These are phyloP conservation scores for Loriculus beryllinus DNA, from an alignment of 2,797 vertebrate genomes.

Conservation along the genomic window DNA sequence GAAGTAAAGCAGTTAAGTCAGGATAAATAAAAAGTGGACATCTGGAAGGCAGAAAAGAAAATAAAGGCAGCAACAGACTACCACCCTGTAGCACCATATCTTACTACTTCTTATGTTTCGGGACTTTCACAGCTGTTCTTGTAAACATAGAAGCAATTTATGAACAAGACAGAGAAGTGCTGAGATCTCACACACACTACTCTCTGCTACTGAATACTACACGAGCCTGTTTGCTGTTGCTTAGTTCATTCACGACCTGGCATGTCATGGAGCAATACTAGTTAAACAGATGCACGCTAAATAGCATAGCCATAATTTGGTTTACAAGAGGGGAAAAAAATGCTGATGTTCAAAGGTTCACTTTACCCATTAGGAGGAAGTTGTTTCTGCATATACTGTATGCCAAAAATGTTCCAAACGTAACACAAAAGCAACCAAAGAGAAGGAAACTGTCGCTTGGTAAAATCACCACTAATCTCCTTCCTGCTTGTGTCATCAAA, in stretches of 20 bases:
- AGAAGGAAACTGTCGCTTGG: not conserved
- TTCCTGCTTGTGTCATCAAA: not conserved
- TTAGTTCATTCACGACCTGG: not conserved
- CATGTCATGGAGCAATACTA: not conserved
- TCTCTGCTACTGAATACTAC: not conserved
- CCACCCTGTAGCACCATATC: constrained; percentile 10
- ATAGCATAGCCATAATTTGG: not conserved
- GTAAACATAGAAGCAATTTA: not conserved
- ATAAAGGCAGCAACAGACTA: not conserved
- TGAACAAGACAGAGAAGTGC: not conserved
- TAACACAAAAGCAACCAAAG: not conserved
- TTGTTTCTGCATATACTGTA: not conserved
- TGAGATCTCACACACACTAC: not conserved
- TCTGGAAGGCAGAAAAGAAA: constrained; percentile 15
- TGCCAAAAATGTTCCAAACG: not conserved
- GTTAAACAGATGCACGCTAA: not conserved
- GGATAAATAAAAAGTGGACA: not conserved
- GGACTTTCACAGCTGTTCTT: constrained; percentile 29
- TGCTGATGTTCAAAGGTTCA: not conserved
- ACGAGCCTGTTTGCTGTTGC: not conserved
- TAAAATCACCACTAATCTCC: fast-evolving
- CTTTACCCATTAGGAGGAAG: not conserved
- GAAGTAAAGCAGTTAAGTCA: not conserved
- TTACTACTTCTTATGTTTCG: constrained; percentile 24
- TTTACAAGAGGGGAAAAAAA: not conserved